Evolutionary conservation across 2,888 invertebrate species (phyloP), one percentile per base, ranked within the genome.

Genomic region (Dorcus hopei): DNA sequence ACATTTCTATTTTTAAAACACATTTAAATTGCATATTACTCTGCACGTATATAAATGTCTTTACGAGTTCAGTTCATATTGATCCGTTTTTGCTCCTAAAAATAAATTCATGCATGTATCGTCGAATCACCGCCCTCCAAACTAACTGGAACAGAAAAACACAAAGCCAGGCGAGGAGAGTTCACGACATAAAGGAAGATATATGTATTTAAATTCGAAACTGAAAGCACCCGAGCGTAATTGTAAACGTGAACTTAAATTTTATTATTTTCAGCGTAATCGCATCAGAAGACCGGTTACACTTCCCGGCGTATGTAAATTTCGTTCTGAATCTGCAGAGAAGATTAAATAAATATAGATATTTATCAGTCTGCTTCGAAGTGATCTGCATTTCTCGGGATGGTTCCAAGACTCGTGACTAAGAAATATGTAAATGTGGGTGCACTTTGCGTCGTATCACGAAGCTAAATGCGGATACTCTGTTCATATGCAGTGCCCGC

Each of bases 281-380:
- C 45, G 45, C 14, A 45, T 45, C 45, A 45, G 45, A 45, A 45
- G 16, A 9, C 45, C 9, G 45, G 45, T 45, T 45, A 45, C 45
- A 45, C 23, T 45, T 9, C 9, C 19, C 45, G 23, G 45, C 45
- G 45, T 11, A 45, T 45, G 45, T 45, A 45, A 45, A 45, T 45
- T 45, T 11, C 19, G 26, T 33, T n/a, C 45, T 4, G 23, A 45
- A 45, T 45, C 45, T 45, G 45, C 45, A 45, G 45, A 45, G 19
- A 45, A 45, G 45, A 45, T 45, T 45, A 45, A 45, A 45, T 45
- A 45, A 45, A 45, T 45, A 45, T 45, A 45, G 45, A 45, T 45
- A 45, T 45, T 45, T 45, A 45, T 45, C 45, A 45, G 45, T 45
- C 45, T 45, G 19, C 45, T 19, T 9, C 9, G 45, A 45, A 45